Conservation (phyloP, 2,888 invertebrate species). For the Euphydryas editha region DNA sequence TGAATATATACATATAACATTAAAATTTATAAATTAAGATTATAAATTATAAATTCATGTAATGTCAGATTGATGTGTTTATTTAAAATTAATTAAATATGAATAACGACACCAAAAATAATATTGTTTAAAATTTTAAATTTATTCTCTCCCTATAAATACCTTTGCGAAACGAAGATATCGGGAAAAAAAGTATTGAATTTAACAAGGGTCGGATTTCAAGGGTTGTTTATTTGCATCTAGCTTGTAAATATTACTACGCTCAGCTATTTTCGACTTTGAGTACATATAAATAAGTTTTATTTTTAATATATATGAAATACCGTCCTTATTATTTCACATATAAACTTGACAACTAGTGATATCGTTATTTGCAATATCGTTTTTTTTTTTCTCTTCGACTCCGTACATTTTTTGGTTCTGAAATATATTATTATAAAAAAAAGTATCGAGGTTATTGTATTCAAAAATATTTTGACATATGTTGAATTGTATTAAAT, state of each 20-base stretch:
- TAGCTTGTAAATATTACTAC: neutral
- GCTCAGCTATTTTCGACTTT: slow-evolving; percentile 1
- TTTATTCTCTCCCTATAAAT: neutral
- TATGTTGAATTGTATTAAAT: too few species aligned
- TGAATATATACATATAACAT: neutral
- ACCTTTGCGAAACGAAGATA: slow-evolving; percentile 18
- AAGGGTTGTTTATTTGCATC: slow-evolving; percentile 36
- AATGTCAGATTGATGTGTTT: neutral
- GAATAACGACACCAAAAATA: neutral
- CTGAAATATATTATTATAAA: neutral
- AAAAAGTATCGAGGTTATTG: neutral
- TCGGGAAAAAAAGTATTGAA: slow-evolving; percentile 32
- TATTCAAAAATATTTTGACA: too few species aligned
- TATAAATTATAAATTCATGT: neutral
- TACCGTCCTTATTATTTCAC: slow-evolving; percentile 26
- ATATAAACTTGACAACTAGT: slow-evolving; percentile 26
- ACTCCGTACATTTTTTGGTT: neutral
- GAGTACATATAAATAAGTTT: slow-evolving; percentile 10
- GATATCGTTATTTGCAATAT: slow-evolving; percentile 15
- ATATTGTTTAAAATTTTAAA: neutral
- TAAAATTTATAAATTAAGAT: neutral
- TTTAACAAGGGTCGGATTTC: slow-evolving; percentile 38
- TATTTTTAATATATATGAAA: slow-evolving; percentile 15
- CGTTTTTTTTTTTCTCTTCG: neutral
- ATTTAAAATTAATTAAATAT: neutral